phyloP scores from a whole-genome alignment of 1,140 invertebrate species.

The Drosophila prosaltans region DNA sequence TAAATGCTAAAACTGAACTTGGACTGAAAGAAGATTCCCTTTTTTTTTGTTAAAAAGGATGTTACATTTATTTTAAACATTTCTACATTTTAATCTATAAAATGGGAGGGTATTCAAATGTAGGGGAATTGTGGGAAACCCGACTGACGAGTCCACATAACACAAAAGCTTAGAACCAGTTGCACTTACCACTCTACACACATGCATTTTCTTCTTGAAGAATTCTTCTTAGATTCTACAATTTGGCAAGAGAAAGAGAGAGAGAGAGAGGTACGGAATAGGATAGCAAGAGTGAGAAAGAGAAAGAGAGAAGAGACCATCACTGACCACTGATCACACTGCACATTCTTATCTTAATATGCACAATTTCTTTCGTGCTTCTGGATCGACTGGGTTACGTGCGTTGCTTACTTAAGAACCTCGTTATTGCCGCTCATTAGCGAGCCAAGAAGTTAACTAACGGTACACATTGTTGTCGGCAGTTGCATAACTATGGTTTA shows the following conservation, averaged over 20 bases:
- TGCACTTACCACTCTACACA: constrained; percentile 41
- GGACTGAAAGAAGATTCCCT: too few relatives aligned
- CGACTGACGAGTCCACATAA: constrained; percentile 45
- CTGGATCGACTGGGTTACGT: constrained; percentile 47
- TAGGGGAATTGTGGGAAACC: constrained; percentile 32
- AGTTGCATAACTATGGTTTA: constrained; percentile 36
- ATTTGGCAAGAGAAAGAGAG: neutral
- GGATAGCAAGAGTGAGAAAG: neutral
- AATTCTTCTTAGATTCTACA: constrained; percentile 17
- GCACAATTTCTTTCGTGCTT: constrained; percentile 60
- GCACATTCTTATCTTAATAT: constrained; percentile 65
- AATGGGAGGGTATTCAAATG: constrained; percentile 3
- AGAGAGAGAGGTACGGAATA: neutral
- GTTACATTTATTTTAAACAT: neutral
- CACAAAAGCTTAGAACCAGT: constrained; percentile 42
- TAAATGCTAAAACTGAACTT: too few relatives aligned
- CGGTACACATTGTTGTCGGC: constrained; percentile 51
- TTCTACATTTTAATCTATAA: neutral
- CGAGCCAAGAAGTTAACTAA: constrained; percentile 38
- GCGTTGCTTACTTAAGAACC: constrained; percentile 35
- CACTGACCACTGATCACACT: constrained; percentile 17
- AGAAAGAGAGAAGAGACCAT: neutral
- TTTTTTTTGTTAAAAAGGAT: neutral
- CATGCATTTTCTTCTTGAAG: constrained; percentile 23
- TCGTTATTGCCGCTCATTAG: constrained; percentile 40